Evolutionary conservation across 1,140 invertebrate genomes (phyloP).

Genomic region (Diachasmimorpha longicaudata): DNA sequence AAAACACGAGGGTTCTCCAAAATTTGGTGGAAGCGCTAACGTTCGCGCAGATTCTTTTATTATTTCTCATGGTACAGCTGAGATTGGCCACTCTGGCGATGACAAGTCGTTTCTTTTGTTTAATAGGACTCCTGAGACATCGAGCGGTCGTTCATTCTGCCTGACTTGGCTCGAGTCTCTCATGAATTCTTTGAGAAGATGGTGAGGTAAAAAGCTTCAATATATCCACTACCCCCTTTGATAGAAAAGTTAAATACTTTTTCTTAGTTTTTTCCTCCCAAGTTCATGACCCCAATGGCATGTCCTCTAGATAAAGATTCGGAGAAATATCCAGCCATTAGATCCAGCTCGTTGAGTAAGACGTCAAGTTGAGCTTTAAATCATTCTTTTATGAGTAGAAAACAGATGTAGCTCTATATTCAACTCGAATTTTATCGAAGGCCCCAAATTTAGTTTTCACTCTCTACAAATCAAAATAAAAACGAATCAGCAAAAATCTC

Average conservation of each 20-base stretch:
- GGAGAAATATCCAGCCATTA: too few relatives aligned
- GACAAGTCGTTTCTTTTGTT: background rate
- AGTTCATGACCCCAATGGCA: too few relatives aligned
- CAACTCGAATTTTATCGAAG: too few relatives aligned
- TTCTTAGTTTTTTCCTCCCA: background rate
- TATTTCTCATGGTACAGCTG: background rate
- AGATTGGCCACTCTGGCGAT: constrained; percentile 1
- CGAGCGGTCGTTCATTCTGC: background rate
- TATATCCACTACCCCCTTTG: background rate
- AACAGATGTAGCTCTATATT: too few relatives aligned
- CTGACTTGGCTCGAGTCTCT: background rate
- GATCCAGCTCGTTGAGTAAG: too few relatives aligned
- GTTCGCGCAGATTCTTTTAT: background rate
- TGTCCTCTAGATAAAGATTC: too few relatives aligned
- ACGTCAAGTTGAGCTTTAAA: too few relatives aligned
- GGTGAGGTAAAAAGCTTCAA: background rate
- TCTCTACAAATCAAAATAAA: too few relatives aligned
- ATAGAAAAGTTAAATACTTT: too few relatives aligned
- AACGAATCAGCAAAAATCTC: too few relatives aligned
- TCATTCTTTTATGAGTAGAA: too few relatives aligned
- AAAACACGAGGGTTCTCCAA: background rate
- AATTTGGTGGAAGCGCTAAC: background rate
- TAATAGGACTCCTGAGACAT: background rate
- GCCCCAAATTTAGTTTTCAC: too few relatives aligned
- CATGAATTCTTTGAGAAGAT: background rate